Evolutionary conservation across 92 coral and sea anemone species (phyloP).

Genomic region (Paragorgia papillata): DNA sequence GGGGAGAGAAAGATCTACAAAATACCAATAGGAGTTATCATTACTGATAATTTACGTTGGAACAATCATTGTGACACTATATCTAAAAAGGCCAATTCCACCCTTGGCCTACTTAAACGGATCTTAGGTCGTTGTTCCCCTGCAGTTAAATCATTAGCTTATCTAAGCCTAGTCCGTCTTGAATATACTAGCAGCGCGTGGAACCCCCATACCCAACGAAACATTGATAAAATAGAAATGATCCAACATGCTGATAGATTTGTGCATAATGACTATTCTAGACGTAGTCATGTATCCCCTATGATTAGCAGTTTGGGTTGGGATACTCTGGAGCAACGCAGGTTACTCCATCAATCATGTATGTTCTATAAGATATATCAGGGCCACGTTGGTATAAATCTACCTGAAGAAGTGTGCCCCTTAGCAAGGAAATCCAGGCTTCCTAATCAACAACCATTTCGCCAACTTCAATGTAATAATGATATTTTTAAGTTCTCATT

Average conservation of each 20-base stretch:
- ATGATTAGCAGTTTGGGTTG: conserved; percentile 31
- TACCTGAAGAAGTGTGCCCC: not conserved
- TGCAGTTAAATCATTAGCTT: conserved; percentile 36
- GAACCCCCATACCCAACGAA: conserved; percentile 48
- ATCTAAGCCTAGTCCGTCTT: conserved; percentile 39
- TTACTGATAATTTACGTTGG: conserved; percentile 50
- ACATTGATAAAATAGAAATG: conserved; percentile 42
- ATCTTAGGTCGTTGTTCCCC: conserved; percentile 40
- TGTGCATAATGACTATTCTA: conserved; percentile 34
- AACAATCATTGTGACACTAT: conserved; percentile 55
- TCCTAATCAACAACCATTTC: conserved; percentile 45
- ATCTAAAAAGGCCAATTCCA: conserved; percentile 45
- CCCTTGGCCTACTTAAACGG: conserved; percentile 12
- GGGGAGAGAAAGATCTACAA: conserved; percentile 47
- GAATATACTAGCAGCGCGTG: conserved; percentile 44
- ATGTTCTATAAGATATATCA: conserved; percentile 32
- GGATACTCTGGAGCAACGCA: conserved; percentile 50
- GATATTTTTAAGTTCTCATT: conserved; percentile 14
- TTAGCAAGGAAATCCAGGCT: conserved; percentile 16
- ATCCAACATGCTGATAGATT: conserved; percentile 49
- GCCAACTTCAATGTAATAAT: conserved; percentile 26
- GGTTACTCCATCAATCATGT: conserved; percentile 32
- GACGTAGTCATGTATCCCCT: conserved; percentile 24
- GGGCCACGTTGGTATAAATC: conserved; percentile 17
- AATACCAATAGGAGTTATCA: conserved; percentile 37